A percentile compares a stretch with the other conserved stretches of the same genome.
These are phyloP conservation scores for Drosophila grimshawi DNA, from an alignment of 1,140 invertebrate genomes.

Conservation along the genomic window DNA sequence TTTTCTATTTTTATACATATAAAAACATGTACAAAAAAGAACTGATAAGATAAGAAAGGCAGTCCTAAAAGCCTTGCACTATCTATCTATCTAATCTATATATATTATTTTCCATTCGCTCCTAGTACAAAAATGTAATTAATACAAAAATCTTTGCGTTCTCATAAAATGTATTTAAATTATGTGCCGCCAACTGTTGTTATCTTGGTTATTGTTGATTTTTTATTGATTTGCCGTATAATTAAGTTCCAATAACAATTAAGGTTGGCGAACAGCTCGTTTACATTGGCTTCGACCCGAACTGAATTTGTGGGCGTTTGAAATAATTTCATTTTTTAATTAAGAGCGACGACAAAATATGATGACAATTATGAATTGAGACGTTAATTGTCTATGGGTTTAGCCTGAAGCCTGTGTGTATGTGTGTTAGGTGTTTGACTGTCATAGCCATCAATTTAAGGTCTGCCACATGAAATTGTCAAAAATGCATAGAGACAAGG, in stretches of 20 bases:
- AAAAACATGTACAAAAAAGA: too few species aligned
- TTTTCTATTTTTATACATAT: too few species aligned
- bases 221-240: conserved; percentile 48
- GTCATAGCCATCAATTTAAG: conserved; percentile 46
- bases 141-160: conserved; percentile 7
- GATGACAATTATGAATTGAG: conserved; percentile 70
- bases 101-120: conserved; percentile 3
- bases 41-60: conserved; percentile 2
- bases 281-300: conserved; percentile 7
- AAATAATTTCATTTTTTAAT: conserved; percentile 66
- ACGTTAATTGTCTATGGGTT: conserved; percentile 61
- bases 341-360: conserved; percentile 57
- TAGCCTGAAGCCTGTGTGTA: not conserved
- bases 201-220: not conserved
- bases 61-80: conserved; percentile 1
- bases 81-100: not conserved
- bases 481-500: conserved; percentile 54
- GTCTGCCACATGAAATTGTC: conserved; percentile 70
- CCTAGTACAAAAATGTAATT: not conserved
- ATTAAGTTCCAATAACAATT: conserved; percentile 75
- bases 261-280: conserved; percentile 42
- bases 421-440: conserved; percentile 18
- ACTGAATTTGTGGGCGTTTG: conserved; percentile 38
- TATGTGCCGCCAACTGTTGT: conserved; percentile 11
- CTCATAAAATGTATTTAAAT: conserved; percentile 10